phyloP scores from a whole-genome alignment of 2,113 vertebrate species.

The rat (Rattus norvegicus) region GRCr8 NC_086027.1:47522001-47522500 shows the following conservation, averaged over 20 bases:
- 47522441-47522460: background rate
- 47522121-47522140: slow-evolving; percentile 83
- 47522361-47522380: background rate
- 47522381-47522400: background rate
- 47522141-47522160: slow-evolving; percentile 83
- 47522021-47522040: slow-evolving; percentile 29
- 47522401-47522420: slow-evolving; percentile 17
- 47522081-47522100: slow-evolving; percentile 84
- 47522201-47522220: slow-evolving; percentile 55
- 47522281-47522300: slow-evolving; percentile 27
- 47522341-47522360: background rate
- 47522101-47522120: slow-evolving; percentile 81
- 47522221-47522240: slow-evolving; percentile 12
- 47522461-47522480: slow-evolving; percentile 2
- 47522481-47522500: slow-evolving; percentile 43
- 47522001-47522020: background rate
- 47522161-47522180: slow-evolving; percentile 80
- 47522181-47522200: slow-evolving; percentile 77
- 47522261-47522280: slow-evolving; percentile 49
- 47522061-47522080: slow-evolving; percentile 85
- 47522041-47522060: slow-evolving; percentile 23
- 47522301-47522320: slow-evolving; percentile 36
- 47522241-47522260: slow-evolving; percentile 26
- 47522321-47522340: background rate
- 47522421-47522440: slow-evolving; percentile 22